Base-by-base conservation (phyloP, 2,113 vertebrate species). In the Sebastes fasciatus region DNA sequence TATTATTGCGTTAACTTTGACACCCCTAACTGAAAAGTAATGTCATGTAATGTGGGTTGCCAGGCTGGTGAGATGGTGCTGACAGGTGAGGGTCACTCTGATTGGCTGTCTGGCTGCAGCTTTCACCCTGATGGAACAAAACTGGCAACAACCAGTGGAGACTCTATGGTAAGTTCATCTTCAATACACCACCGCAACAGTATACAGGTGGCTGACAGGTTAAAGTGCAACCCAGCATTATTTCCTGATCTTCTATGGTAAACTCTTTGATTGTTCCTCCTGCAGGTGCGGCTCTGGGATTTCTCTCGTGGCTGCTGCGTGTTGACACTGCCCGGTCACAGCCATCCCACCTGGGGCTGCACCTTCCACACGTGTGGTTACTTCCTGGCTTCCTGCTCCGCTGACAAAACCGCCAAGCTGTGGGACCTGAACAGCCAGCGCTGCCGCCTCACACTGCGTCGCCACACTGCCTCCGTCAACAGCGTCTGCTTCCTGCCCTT, bases 371-470 rank as follows among this genome's bases (percentile, higher is more conserved):
- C 94, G 0, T 92, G 94, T 0, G 96, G 96, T 0, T 87, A 96
- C 85, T 95, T 97, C 6, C 89, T 98, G 85, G 97, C 96, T 14
- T 98, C 97, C 46, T 96, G 96, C 61, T 99, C 96, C 1, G 43
- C 92, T 54, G 96, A 97, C 55, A 90, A 80, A 65, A 97, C 96
- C 0, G 23, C 69, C 23, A 84, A 72, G 55, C 61, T 93, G 64
- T 93, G 91, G 91, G 91, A 93, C 72, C 74, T 90, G 61, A 86
- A 55, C 61, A 80, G 79, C 48, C 66, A 54, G 61, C 55, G 66
- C 9, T 90, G 87, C 42, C 40, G 64, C 19, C 60, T 86, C 26
- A 87, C 73, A 0, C 71, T 93, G 64, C 88, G 87, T 0, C 87
- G 69, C 52, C 91, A 93, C 83, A 54, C 79, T 0, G 85, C 83